Percentiles rank a stretch among this genome's conserved stretches.
phyloP scores from a whole-genome alignment of 2,113 vertebrate species.

The Hymenochirus boettgeri region DNA sequence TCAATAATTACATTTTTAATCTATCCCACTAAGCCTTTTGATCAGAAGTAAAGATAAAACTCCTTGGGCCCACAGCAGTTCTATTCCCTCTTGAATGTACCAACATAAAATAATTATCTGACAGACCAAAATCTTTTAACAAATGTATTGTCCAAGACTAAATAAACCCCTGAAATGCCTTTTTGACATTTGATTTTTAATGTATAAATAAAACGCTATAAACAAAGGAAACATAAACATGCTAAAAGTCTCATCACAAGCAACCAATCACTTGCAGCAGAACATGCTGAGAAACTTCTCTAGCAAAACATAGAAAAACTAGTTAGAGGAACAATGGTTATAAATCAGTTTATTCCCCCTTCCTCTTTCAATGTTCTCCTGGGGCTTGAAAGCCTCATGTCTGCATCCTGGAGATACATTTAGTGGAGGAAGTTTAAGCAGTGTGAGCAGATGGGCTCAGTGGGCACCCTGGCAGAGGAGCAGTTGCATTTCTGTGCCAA shows the following conservation, averaged over 20 bases:
- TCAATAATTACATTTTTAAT: conserved; percentile 1
- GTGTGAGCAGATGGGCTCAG: conserved; percentile 37
- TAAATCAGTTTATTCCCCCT: conserved; percentile 11
- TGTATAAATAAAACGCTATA: background rate
- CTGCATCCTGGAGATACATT: conserved; percentile 39
- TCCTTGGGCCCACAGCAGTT: background rate
- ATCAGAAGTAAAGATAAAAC: background rate
- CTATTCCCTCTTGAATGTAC: background rate
- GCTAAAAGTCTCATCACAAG: conserved; percentile 2
- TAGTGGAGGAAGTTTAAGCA: conserved; percentile 29
- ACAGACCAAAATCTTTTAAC: background rate
- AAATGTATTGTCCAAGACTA: background rate
- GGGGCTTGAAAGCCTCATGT: conserved; percentile 26
- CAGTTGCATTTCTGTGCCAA: conserved; percentile 21
- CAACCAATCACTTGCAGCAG: background rate
- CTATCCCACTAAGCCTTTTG: background rate
- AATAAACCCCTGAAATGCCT: background rate
- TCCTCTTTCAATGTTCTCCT: conserved; percentile 3
- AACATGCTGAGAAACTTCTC: conserved; percentile 8
- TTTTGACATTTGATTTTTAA: background rate
- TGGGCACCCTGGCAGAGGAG: conserved; percentile 31
- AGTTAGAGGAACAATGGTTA: conserved; percentile 31
- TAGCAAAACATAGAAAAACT: conserved; percentile 21
- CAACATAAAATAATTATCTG: background rate
- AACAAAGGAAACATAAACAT: background rate